Percentiles rank a stretch among this genome's conserved stretches.
phyloP scores from a whole-genome alignment of 2,797 vertebrate genomes.

The Petrocephalus sullivani region DNA sequence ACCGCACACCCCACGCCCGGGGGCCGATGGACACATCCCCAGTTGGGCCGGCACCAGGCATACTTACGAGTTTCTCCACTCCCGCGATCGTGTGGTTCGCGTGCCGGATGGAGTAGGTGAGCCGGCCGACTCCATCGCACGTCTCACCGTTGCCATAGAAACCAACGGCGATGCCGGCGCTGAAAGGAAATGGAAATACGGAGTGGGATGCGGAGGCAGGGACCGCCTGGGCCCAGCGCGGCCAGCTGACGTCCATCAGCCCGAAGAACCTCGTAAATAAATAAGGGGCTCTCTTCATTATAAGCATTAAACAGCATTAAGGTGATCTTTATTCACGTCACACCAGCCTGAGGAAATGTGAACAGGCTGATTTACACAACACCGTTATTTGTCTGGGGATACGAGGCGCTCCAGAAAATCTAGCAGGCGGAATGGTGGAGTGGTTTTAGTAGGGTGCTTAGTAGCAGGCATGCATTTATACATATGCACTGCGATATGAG shows the following conservation, averaged over 20 bases:
- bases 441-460: neutral
- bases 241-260: neutral
- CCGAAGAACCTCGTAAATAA: neutral
- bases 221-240: constrained; percentile 14
- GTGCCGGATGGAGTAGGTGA: constrained; percentile 92
- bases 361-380: neutral
- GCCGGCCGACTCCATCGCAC: constrained; percentile 86
- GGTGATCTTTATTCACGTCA: neutral
- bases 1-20: neutral
- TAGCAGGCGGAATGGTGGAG: neutral
- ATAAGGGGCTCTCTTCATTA: neutral
- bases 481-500: neutral
- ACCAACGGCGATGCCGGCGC: constrained; percentile 94
- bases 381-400: neutral
- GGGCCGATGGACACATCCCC: neutral
- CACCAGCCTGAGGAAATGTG: neutral
- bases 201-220: constrained; percentile 39
- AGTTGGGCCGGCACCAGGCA: neutral
- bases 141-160: constrained; percentile 99
- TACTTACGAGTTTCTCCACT: constrained; percentile 82
- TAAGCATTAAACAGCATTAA: neutral
- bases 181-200: constrained; percentile 45
- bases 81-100: constrained; percentile 92
- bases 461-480: neutral
- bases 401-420: neutral